Evolutionary conservation across 2,888 invertebrate genomes (phyloP).

Genomic region (Taphrorychus bicolor): DNA sequence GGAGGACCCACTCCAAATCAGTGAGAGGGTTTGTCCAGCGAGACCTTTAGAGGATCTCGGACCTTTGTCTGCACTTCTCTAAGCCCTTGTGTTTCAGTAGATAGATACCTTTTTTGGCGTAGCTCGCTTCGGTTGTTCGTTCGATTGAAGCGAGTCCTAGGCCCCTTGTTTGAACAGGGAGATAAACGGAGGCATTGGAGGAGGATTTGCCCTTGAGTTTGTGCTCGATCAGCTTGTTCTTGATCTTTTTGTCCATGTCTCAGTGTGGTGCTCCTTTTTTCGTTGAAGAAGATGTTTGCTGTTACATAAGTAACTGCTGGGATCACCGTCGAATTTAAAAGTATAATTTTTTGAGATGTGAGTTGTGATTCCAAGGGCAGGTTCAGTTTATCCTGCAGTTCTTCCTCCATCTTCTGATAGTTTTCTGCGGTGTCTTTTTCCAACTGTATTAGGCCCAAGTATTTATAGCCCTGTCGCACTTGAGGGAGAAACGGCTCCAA

Average conservation of each 20-base stretch:
- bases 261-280: conserved; percentile 23
- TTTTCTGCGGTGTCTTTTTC: no score
- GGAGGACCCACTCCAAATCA: conserved; percentile 21
- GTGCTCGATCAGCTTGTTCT: no score
- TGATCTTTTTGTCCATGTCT: conserved; percentile 20
- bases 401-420: not conserved
- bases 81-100: conserved; percentile 13
- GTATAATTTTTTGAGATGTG: conserved; percentile 22
- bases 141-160: conserved; percentile 24
- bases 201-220: no score
- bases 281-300: conserved; percentile 15
- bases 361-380: conserved; percentile 12
- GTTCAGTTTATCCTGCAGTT: conserved; percentile 5
- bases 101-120: no score
- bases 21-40: conserved; percentile 27
- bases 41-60: conserved; percentile 19
- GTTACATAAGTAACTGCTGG: no score
- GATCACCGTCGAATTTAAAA: no score
- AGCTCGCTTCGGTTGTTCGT: conserved; percentile 13
- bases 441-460: no score
- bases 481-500: no score
- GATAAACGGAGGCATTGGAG: no score
- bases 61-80: conserved; percentile 10
- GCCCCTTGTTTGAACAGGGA: no score
- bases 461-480: no score